Conservation (phyloP, 2,888 invertebrate species). For the Andricus quercusramuli region DNA sequence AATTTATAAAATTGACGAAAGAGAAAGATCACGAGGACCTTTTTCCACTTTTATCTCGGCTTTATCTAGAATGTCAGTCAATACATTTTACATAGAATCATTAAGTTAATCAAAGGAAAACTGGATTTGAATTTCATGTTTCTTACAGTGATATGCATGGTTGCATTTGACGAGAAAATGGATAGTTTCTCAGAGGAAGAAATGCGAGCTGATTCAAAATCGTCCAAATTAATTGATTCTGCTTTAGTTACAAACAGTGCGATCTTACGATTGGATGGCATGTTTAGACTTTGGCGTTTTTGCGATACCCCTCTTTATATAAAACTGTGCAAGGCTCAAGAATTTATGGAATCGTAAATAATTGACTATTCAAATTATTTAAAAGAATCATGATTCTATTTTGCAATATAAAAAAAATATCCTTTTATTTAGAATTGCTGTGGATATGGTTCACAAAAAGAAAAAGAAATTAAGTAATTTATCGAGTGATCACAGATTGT, state of each 20-base stretch:
- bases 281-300: slow-evolving; percentile 85
- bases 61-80: slow-evolving; percentile 88
- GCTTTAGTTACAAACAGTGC: slow-evolving; percentile 87
- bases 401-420: slow-evolving; percentile 29
- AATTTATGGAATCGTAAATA: slow-evolving; percentile 85
- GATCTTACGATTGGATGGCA: slow-evolving; percentile 85
- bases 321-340: slow-evolving; percentile 84
- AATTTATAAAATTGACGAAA: slow-evolving; percentile 83
- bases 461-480: slow-evolving; percentile 79
- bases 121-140: background rate
- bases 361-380: background rate
- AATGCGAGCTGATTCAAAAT: slow-evolving; percentile 82
- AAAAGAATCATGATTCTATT: slow-evolving; percentile 10
- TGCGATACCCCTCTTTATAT: slow-evolving; percentile 87
- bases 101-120: background rate
- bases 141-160: slow-evolving; percentile 86
- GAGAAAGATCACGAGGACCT: slow-evolving; percentile 81
- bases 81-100: slow-evolving; percentile 1
- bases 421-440: slow-evolving; percentile 81
- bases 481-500: slow-evolving; percentile 68
- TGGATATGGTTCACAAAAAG: slow-evolving; percentile 83
- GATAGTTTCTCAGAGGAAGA: slow-evolving; percentile 84
- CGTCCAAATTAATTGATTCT: slow-evolving; percentile 85
- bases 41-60: slow-evolving; percentile 84
- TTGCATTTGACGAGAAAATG: slow-evolving; percentile 86